Evolutionary conservation across 2,888 invertebrate genomes (phyloP).

Genomic region (Reticulitermes lucifugus): DNA sequence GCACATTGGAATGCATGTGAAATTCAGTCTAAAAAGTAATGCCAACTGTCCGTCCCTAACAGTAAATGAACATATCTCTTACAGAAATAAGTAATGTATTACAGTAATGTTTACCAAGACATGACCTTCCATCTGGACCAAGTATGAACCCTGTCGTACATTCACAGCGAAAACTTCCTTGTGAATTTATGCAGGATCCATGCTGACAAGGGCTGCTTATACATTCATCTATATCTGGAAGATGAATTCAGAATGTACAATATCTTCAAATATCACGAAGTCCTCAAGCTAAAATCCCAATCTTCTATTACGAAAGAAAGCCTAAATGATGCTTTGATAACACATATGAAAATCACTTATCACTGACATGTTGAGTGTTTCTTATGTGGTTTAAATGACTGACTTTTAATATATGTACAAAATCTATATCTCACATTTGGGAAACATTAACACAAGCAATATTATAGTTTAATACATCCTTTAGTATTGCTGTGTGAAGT

Average conservation of each 20-base stretch:
- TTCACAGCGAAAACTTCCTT: slow-evolving; percentile 78
- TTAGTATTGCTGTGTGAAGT: too few species aligned
- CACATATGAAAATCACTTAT: too few species aligned
- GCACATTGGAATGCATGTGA: background rate
- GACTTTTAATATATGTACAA: too few species aligned
- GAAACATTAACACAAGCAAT: too few species aligned
- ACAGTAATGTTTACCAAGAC: slow-evolving; percentile 70
- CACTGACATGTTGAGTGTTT: too few species aligned
- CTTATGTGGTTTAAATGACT: too few species aligned
- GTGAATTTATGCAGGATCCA: slow-evolving; percentile 76
- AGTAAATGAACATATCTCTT: background rate
- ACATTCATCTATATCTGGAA: slow-evolving; percentile 77
- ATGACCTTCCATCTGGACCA: slow-evolving; percentile 82
- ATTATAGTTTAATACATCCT: too few species aligned
- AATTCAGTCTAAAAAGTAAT: background rate
- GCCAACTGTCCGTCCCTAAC: background rate
- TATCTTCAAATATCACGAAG: background rate
- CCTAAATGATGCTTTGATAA: too few species aligned
- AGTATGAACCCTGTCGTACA: slow-evolving; percentile 76
- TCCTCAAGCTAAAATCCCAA: too few species aligned
- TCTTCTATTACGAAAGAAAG: too few species aligned
- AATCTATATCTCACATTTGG: too few species aligned
- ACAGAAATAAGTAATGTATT: background rate
- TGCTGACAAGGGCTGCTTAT: slow-evolving; percentile 73
- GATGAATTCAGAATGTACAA: background rate